Percentiles rank a stretch among this genome's conserved stretches.
phyloP scores from a whole-genome alignment of 2,113 vertebrate genomes.

The Centropus bengalensis region DNA sequence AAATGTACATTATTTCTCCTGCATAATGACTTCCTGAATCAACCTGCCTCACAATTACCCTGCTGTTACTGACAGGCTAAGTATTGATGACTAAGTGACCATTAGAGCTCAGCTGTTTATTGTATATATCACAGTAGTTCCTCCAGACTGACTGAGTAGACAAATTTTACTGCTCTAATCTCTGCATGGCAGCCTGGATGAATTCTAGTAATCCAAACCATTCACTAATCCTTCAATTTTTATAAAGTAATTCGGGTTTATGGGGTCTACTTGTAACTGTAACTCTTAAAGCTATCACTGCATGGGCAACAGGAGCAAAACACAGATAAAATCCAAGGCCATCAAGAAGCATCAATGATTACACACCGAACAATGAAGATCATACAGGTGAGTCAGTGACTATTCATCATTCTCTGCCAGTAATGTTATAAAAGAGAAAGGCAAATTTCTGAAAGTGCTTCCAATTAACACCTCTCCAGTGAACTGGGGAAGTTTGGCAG shows the following conservation, averaged over 20 bases:
- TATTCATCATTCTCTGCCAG: conserved; percentile 1
- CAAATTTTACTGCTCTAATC: conserved; percentile 23
- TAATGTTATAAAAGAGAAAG: neutral
- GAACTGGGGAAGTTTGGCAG: neutral
- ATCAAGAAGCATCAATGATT: neutral
- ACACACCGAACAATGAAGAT: neutral
- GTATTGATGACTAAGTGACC: conserved; percentile 30
- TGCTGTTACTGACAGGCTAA: neutral
- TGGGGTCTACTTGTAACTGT: neutral
- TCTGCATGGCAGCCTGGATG: neutral
- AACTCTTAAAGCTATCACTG: neutral
- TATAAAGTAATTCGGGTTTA: neutral
- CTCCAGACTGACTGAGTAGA: neutral
- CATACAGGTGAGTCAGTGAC: neutral
- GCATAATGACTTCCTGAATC: conserved; percentile 19
- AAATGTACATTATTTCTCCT: neutral
- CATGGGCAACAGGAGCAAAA: neutral
- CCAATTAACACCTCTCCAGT: neutral
- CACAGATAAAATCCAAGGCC: conserved; percentile 2
- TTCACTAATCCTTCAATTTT: conserved; percentile 23
- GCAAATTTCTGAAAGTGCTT: neutral
- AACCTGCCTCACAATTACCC: neutral
- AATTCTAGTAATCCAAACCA: neutral
- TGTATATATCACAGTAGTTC: neutral
- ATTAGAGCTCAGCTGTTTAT: conserved; percentile 14